Conservation (phyloP, 2,888 invertebrate species). For the Dynastes tityus region DNA sequence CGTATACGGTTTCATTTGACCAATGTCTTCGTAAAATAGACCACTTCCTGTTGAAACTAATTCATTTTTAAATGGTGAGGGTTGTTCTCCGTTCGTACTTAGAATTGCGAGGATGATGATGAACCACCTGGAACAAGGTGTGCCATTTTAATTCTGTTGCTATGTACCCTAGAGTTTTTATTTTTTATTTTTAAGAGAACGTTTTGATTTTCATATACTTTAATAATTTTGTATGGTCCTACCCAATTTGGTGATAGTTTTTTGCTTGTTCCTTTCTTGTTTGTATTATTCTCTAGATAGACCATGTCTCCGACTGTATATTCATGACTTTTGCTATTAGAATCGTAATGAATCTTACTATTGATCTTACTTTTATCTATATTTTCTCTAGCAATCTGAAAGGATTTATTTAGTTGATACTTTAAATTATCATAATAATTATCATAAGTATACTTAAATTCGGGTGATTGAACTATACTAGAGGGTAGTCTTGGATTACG, state of each 20-base stretch:
- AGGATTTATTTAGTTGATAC: conserved; percentile 55
- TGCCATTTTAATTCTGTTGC: conserved; percentile 18
- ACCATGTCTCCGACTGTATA: conserved; percentile 31
- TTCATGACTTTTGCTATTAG: neutral
- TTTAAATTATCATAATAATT: conserved; percentile 52
- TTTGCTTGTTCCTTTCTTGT: conserved; percentile 1
- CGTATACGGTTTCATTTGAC: neutral
- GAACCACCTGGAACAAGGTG: neutral
- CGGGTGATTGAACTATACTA: conserved; percentile 54
- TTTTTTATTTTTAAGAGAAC: conserved; percentile 26
- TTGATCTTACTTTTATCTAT: conserved; percentile 53
- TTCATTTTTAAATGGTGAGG: neutral
- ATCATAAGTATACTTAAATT: conserved; percentile 59
- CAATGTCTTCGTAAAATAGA: neutral
- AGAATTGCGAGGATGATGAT: neutral
- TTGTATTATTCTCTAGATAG: conserved; percentile 28
- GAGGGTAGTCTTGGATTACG: conserved; percentile 53
- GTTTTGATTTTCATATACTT: conserved; percentile 22
- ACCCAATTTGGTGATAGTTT: conserved; percentile 24
- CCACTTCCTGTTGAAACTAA: neutral
- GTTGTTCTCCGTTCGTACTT: neutral
- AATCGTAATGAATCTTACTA: conserved; percentile 51
- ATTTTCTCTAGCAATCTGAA: conserved; percentile 57
- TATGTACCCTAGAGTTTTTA: neutral
- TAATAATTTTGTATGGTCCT: conserved; percentile 34